phyloP scores from a whole-genome alignment of 2,888 invertebrate genomes.

The Polyommatus icarus region DNA sequence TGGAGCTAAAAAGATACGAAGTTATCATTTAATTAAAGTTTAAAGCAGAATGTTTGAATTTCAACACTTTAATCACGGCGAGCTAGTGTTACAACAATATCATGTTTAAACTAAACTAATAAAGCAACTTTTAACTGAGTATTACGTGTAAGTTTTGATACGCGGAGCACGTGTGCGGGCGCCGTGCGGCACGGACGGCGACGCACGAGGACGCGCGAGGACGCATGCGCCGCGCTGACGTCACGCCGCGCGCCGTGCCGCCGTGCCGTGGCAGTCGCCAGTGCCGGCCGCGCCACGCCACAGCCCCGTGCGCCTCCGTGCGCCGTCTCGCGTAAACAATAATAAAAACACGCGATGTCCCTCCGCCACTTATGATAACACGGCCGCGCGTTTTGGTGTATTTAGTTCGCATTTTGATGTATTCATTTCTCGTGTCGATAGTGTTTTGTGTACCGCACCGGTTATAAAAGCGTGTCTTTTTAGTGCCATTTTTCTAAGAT shows the following conservation, averaged over 20 bases:
- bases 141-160: constrained; percentile 45
- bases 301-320: constrained; percentile 46
- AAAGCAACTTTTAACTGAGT: constrained; percentile 47
- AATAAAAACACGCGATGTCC: constrained; percentile 62
- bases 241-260: constrained; percentile 44
- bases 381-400: constrained; percentile 55
- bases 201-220: constrained; percentile 37
- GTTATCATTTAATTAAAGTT: constrained; percentile 20
- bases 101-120: constrained; percentile 46
- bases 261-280: constrained; percentile 46
- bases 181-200: constrained; percentile 49
- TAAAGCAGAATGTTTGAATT: constrained; percentile 34
- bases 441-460: constrained; percentile 50
- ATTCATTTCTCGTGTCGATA: constrained; percentile 59
- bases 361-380: constrained; percentile 60
- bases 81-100: constrained; percentile 40
- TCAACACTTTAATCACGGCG: constrained; percentile 35
- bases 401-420: constrained; percentile 70
- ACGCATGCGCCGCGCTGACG: constrained; percentile 42
- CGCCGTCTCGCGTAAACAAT: constrained; percentile 61
- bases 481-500: constrained; percentile 74
- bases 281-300: constrained; percentile 46
- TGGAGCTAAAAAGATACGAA: constrained; percentile 31
- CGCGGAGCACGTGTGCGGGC: constrained; percentile 48
- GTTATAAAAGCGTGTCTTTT: constrained; percentile 73